phyloP scores from a whole-genome alignment of 2,888 invertebrate species.

The Pristionchus maxplancki region DNA sequence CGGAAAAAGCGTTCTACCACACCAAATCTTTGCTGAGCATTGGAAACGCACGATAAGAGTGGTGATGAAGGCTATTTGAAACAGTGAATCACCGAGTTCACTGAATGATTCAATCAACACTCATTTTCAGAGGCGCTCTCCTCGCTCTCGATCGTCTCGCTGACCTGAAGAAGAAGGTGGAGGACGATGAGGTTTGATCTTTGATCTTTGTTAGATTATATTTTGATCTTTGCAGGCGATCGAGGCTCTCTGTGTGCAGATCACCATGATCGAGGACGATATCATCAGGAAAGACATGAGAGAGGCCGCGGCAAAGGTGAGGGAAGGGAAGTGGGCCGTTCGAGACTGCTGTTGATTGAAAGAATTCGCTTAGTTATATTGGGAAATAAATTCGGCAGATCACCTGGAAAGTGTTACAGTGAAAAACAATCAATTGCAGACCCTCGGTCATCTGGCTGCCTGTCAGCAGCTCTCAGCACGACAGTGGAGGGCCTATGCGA shows the following conservation, averaged over 20 bases:
- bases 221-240: slow-evolving; percentile 77
- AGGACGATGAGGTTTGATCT: slow-evolving; percentile 36
- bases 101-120: too few relatives aligned
- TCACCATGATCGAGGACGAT: slow-evolving; percentile 94
- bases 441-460: slow-evolving; percentile 27
- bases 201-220: background rate
- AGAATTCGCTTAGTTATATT: too few relatives aligned
- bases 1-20: too few relatives aligned
- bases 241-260: slow-evolving; percentile 88
- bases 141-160: slow-evolving; percentile 89
- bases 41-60: too few relatives aligned
- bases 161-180: slow-evolving; percentile 82
- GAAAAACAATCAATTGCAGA: background rate
- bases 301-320: slow-evolving; percentile 80
- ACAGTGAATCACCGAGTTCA: too few relatives aligned
- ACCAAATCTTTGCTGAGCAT: too few relatives aligned
- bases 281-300: slow-evolving; percentile 96
- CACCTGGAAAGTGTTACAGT: too few relatives aligned
- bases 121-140: slow-evolving; percentile 85
- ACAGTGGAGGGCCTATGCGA: slow-evolving; percentile 44
- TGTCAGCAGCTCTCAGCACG: slow-evolving; percentile 13
- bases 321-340: background rate
- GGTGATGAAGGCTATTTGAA: background rate
- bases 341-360: background rate
- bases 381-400: too few relatives aligned